A percentile compares a stretch with the other conserved stretches of the same genome.
Evolutionary conservation across 2,797 vertebrate genomes (phyloP).

Genomic region (Takifugu rubripes): DNA sequence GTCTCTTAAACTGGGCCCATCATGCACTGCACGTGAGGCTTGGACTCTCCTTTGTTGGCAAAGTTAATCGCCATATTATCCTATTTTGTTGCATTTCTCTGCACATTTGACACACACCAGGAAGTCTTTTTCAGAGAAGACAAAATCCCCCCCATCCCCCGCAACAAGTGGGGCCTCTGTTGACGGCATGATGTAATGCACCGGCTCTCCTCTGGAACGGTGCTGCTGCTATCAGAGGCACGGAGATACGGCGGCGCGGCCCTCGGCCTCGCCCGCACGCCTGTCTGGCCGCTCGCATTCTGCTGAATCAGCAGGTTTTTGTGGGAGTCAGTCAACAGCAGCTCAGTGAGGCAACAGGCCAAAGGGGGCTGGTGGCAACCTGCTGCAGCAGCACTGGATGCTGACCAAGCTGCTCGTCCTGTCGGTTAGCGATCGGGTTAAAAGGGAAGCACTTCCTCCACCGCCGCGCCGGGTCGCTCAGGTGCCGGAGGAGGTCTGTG

Average conservation of each 20-base stretch:
- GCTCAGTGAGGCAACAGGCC: slow-evolving; percentile 43
- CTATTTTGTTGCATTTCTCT: not conserved
- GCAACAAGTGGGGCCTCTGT: slow-evolving; percentile 4
- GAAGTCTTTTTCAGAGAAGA: not conserved
- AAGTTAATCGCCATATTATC: not conserved
- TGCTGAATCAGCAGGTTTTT: slow-evolving; percentile 70
- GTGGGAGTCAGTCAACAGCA: slow-evolving; percentile 62
- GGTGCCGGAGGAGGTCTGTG: slow-evolving; percentile 2
- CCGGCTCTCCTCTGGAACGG: slow-evolving; percentile 36
- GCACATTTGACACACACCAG: slow-evolving; percentile 5
- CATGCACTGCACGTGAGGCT: not conserved
- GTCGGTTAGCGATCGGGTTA: slow-evolving; percentile 33
- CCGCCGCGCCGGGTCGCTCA: slow-evolving; percentile 6
- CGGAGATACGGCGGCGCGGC: slow-evolving; percentile 29
- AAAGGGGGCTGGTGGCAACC: slow-evolving; percentile 48
- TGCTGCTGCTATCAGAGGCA: slow-evolving; percentile 17
- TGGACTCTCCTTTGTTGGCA: slow-evolving; percentile 5
- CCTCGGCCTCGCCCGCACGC: slow-evolving; percentile 29
- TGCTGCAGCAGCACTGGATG: slow-evolving; percentile 22
- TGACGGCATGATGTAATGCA: slow-evolving; percentile 21
- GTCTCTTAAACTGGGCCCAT: not conserved
- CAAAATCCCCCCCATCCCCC: not conserved
- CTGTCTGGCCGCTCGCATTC: slow-evolving; percentile 49
- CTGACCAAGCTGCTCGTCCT: slow-evolving; percentile 25
- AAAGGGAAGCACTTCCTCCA: slow-evolving; percentile 14